phyloP scores from a whole-genome alignment of 2,113 vertebrate genomes.

The Balaeniceps rex region DNA sequence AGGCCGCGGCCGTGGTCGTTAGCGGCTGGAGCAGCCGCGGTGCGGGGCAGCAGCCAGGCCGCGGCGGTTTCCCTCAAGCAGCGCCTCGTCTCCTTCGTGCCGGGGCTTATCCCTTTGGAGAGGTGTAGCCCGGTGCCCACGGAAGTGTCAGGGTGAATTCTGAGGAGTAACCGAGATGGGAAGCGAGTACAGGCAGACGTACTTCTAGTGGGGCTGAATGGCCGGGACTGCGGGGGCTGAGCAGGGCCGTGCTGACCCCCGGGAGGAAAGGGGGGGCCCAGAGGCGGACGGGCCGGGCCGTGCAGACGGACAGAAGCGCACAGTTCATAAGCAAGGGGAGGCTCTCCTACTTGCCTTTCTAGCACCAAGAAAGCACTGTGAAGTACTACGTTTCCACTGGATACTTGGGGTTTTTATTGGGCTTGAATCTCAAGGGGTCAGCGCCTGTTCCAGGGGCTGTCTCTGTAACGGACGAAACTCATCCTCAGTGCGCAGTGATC shows the following conservation, averaged over 20 bases:
- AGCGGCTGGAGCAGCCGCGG: neutral
- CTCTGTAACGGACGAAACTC: neutral
- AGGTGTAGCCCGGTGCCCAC: neutral
- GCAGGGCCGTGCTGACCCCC: fast-evolving
- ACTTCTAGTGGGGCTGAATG: fast-evolving
- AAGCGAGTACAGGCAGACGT: neutral
- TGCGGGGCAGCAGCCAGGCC: neutral
- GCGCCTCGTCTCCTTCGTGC: too few relatives aligned
- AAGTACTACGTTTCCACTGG: fast-evolving
- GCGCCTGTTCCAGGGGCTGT: neutral
- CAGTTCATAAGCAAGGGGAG: fast-evolving
- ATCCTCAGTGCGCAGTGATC: fast-evolving
- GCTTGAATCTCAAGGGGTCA: neutral
- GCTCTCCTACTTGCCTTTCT: neutral
- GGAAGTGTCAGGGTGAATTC: neutral
- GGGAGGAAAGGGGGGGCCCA: fast-evolving
- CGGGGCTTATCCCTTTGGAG: neutral
- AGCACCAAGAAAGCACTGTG: fast-evolving
- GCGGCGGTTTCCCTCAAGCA: neutral
- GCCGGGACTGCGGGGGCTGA: neutral
- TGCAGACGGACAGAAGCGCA: fast-evolving
- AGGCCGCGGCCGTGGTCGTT: neutral
- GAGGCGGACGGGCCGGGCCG: fast-evolving
- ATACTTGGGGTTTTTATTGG: fast-evolving
- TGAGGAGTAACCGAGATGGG: neutral